Conservation (phyloP, 2,888 invertebrate genomes). For the Dynastes tityus region DNA sequence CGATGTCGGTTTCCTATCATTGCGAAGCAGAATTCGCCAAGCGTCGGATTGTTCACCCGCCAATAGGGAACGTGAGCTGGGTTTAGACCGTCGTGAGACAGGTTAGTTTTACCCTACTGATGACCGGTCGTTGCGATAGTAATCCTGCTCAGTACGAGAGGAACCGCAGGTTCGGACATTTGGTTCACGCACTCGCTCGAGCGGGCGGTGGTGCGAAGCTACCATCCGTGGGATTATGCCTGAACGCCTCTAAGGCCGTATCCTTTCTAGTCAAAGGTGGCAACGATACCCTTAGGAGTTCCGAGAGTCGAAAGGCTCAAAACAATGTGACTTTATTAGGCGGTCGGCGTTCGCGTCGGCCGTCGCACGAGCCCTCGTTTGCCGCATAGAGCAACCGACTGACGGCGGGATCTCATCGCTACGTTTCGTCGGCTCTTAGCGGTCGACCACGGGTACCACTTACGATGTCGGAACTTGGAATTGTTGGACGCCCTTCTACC, state of each 20-base stretch:
- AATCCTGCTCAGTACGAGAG: constrained; percentile 71
- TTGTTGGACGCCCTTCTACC: too few species aligned
- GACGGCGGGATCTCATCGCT: constrained; percentile 18
- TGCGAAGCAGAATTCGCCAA: constrained; percentile 81
- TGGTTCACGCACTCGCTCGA: too few species aligned
- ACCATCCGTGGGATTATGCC: too few species aligned
- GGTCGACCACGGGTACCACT: constrained; percentile 58
- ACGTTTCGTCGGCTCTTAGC: constrained; percentile 57
- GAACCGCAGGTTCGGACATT: constrained; percentile 62
- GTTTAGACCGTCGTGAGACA: constrained; percentile 66
- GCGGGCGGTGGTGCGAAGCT: too few species aligned
- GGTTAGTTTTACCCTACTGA: constrained; percentile 74
- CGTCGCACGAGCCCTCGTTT: constrained; percentile 67
- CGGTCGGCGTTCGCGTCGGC: constrained; percentile 62
- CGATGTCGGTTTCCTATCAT: constrained; percentile 84
- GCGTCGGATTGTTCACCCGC: constrained; percentile 77
- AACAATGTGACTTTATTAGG: constrained; percentile 69
- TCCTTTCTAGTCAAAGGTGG: constrained; percentile 74
- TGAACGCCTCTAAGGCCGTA: too few species aligned
- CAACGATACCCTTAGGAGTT: constrained; percentile 66
- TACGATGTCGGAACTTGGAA: constrained; percentile 74
- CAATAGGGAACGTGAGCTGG: constrained; percentile 60
- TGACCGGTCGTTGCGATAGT: constrained; percentile 65
- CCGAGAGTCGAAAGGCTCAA: constrained; percentile 61
- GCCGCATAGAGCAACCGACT: constrained; percentile 61